These are phyloP conservation scores for Papilio machaon DNA, from an alignment of 1,140 invertebrate species.

Conservation along the genomic window DNA sequence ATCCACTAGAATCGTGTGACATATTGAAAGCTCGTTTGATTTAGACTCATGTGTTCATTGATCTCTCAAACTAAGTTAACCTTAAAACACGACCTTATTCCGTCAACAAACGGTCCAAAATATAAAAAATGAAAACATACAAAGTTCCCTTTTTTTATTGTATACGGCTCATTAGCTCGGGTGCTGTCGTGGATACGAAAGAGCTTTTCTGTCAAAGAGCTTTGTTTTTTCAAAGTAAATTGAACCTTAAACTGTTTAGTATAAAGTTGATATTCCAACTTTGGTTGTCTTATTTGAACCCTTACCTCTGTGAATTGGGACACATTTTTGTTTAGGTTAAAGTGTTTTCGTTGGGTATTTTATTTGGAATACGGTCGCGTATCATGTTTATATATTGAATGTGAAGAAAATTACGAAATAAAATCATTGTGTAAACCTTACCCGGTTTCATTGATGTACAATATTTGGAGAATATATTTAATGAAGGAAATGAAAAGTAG, in stretches of 20 bases:
- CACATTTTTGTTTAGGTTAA: conserved; percentile 62
- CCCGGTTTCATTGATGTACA: conserved; percentile 26
- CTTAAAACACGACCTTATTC: conserved; percentile 49
- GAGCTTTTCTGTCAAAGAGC: conserved; percentile 49
- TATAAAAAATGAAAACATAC: conserved; percentile 50
- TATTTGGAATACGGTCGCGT: conserved; percentile 45
- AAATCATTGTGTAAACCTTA: conserved; percentile 40
- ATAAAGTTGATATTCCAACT: conserved; percentile 38
- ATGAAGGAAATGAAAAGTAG: conserved; percentile 2
- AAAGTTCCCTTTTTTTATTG: conserved; percentile 51
- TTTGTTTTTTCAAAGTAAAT: conserved; percentile 22
- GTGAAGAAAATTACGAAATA: conserved; percentile 41
- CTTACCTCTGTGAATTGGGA: conserved; percentile 50
- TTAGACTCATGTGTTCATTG: conserved; percentile 39
- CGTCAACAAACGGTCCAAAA: conserved; percentile 28
- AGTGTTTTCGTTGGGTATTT: conserved; percentile 58
- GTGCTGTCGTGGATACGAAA: conserved; percentile 46
- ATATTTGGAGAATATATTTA: conserved; percentile 17
- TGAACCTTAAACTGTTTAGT: conserved; percentile 34
- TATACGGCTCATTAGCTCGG: conserved; percentile 54
- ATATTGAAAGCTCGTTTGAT: conserved; percentile 35
- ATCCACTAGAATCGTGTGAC: conserved; percentile 31
- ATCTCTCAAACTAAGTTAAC: conserved; percentile 42
- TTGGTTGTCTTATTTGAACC: conserved; percentile 22
- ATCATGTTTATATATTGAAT: conserved; percentile 42